phyloP scores from a whole-genome alignment of 2,797 vertebrate species.

The Lithobates sylvaticus region DNA sequence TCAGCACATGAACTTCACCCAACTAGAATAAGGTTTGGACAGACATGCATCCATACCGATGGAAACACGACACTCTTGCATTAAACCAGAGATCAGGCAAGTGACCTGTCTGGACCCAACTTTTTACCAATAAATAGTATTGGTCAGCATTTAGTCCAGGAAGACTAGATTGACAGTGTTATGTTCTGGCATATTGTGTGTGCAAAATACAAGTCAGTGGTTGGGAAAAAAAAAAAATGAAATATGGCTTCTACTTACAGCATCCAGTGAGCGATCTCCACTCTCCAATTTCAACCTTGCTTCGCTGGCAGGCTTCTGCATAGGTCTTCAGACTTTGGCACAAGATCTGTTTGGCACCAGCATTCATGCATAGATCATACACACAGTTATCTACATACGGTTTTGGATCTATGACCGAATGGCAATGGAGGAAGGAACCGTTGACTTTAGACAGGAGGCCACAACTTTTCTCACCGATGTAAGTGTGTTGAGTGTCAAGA shows the following conservation, averaged over 20 bases:
- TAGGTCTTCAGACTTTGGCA: constrained; percentile 81
- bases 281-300: constrained; percentile 70
- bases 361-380: constrained; percentile 78
- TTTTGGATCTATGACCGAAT: constrained; percentile 71
- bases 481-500: constrained; percentile 42
- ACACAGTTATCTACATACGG: constrained; percentile 80
- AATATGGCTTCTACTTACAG: constrained; percentile 74
- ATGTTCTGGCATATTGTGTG: too few species aligned
- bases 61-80: too few species aligned
- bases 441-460: constrained; percentile 73
- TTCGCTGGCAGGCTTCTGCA: constrained; percentile 73
- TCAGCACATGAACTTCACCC: too few species aligned
- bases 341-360: constrained; percentile 73
- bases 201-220: too few species aligned
- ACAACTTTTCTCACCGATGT: constrained; percentile 70
- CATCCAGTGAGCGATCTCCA: constrained; percentile 81
- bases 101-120: too few species aligned
- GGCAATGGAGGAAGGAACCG: constrained; percentile 76
- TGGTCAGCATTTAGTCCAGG: too few species aligned
- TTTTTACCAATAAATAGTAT: too few species aligned
- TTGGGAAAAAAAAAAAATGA: too few species aligned
- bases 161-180: too few species aligned
- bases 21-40: too few species aligned
- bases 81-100: too few species aligned
- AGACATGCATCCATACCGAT: too few species aligned